Conservation (phyloP, 2,888 invertebrate species). For the Caenorhabditis virilis region DNA sequence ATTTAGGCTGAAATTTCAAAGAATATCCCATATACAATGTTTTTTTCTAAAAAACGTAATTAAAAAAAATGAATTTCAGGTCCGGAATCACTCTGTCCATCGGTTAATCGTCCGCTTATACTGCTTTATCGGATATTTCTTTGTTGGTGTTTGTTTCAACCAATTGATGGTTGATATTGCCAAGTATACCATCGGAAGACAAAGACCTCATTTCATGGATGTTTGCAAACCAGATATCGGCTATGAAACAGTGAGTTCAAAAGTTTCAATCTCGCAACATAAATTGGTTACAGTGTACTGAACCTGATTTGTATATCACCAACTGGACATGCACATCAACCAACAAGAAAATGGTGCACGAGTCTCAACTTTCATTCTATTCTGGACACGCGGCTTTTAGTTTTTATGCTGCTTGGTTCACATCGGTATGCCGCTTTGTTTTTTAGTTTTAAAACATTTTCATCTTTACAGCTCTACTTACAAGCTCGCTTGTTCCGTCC, state of each 20-base stretch:
- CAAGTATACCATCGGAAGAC: conserved; percentile 88
- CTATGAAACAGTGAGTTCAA: conserved; percentile 29
- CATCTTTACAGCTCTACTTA: conserved; percentile 77
- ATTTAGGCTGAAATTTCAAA: no score
- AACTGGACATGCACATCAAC: conserved; percentile 56
- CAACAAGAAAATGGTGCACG: conserved; percentile 60
- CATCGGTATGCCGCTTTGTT: conserved; percentile 49
- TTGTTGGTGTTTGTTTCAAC: conserved; percentile 68
- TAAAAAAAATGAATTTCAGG: conserved; percentile 25
- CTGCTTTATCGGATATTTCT: conserved; percentile 67
- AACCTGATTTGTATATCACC: conserved; percentile 55
- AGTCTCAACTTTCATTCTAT: conserved; percentile 67
- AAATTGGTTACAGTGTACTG: conserved; percentile 31
- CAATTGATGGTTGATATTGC: conserved; percentile 81
- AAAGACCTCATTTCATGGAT: conserved; percentile 90
- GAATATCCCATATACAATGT: no score
- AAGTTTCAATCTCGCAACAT: not conserved
- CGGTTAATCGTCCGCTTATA: conserved; percentile 66
- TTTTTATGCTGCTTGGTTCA: conserved; percentile 68
- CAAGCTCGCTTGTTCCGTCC: conserved; percentile 83
- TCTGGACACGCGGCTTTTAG: conserved; percentile 68
- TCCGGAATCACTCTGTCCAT: conserved; percentile 57
- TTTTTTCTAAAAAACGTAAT: no score
- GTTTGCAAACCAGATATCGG: conserved; percentile 79
- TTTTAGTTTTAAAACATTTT: not conserved